Percentiles rank a stretch among this genome's conserved stretches.
Evolutionary conservation across 2,797 vertebrate species (phyloP).

Genomic region (Lateolabrax maculatus): DNA sequence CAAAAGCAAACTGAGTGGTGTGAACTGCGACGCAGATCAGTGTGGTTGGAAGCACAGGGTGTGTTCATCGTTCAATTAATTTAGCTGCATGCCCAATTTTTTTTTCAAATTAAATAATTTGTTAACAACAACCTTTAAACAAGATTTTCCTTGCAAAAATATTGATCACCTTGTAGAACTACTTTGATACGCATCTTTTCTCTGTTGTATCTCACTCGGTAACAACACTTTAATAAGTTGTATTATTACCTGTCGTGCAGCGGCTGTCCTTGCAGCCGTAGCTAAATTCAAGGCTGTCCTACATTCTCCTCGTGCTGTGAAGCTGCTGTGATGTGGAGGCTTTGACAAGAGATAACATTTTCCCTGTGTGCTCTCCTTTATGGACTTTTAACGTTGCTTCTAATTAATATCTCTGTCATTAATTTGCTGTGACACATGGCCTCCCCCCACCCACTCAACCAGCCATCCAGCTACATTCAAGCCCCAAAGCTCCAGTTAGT

Average conservation of each 20-base stretch:
- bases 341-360: constrained; percentile 73
- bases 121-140: constrained; percentile 19
- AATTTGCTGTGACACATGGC: constrained; percentile 81
- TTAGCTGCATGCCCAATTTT: constrained; percentile 37
- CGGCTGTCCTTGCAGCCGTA: constrained; percentile 27
- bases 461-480: constrained; percentile 56
- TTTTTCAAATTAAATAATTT: constrained; percentile 39
- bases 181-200: constrained; percentile 50
- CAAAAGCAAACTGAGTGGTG: constrained; percentile 33
- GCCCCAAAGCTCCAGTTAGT: constrained; percentile 59
- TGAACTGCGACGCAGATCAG: constrained; percentile 37
- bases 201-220: constrained; percentile 34
- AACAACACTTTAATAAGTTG: constrained; percentile 38
- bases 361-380: constrained; percentile 72
- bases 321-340: constrained; percentile 32
- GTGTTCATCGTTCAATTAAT: constrained; percentile 41
- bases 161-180: constrained; percentile 32
- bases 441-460: constrained; percentile 51
- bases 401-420: constrained; percentile 84
- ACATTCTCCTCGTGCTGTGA: constrained; percentile 61
- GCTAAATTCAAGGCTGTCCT: constrained; percentile 70
- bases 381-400: constrained; percentile 81
- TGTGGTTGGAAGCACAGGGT: constrained; percentile 22
- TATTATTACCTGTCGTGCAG: constrained; percentile 44
- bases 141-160: constrained; percentile 36